A percentile compares a stretch with the other conserved stretches of the same genome.
phyloP scores from a whole-genome alignment of 1,140 invertebrate genomes.

The Homalodisca vitripennis region DNA sequence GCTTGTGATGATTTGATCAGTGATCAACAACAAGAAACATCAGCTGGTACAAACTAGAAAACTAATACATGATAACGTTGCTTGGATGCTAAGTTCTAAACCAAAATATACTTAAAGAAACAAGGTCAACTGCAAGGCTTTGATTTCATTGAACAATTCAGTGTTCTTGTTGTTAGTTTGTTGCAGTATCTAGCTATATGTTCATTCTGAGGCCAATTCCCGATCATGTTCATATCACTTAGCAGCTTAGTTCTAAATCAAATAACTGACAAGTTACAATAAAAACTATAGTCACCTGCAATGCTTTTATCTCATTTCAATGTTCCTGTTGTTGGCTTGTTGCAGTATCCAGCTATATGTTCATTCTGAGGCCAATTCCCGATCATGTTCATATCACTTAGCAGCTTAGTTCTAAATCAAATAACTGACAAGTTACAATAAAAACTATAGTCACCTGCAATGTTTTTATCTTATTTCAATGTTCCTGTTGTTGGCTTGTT shows the following conservation, averaged over 20 bases:
- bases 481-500: constrained; percentile 56
- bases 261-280: not conserved
- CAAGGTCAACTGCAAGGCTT: too few species aligned
- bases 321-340: constrained; percentile 56
- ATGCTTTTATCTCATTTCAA: constrained; percentile 58
- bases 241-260: not conserved
- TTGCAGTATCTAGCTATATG: too few species aligned
- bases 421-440: not conserved
- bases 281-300: constrained; percentile 52
- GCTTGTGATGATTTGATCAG: too few species aligned
- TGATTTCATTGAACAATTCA: too few species aligned
- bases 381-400: constrained; percentile 84
- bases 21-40: too few species aligned
- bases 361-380: constrained; percentile 67
- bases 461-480: constrained; percentile 58
- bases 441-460: constrained; percentile 52
- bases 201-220: too few species aligned
- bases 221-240: too few species aligned
- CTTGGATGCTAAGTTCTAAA: too few species aligned
- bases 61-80: too few species aligned
- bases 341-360: constrained; percentile 64
- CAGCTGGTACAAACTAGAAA: too few species aligned
- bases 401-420: not conserved
- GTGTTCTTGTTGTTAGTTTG: too few species aligned
- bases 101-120: too few species aligned